phyloP scores from a whole-genome alignment of 1,140 invertebrate genomes.

The Phenacoccus solenopsis region DNA sequence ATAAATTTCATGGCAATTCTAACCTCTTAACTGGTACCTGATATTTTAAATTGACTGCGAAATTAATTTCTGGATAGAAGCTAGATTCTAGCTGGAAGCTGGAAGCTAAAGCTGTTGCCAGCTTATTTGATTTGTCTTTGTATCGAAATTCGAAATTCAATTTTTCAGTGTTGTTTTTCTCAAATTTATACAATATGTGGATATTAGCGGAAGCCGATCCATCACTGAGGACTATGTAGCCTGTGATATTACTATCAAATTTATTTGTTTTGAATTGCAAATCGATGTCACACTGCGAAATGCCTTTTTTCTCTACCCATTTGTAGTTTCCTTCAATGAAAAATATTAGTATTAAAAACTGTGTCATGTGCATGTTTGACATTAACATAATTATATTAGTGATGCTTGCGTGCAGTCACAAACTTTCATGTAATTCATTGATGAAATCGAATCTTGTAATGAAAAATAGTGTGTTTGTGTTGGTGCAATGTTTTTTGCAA shows the following conservation, averaged over 20 bases:
- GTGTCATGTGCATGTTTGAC: neutral
- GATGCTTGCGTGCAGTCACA: too few species aligned
- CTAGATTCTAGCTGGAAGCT: constrained; percentile 52
- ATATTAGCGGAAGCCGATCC: constrained; percentile 42
- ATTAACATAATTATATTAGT: neutral
- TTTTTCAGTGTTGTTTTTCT: constrained; percentile 45
- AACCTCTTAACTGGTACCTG: constrained; percentile 35
- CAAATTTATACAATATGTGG: constrained; percentile 52
- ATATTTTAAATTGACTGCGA: constrained; percentile 49
- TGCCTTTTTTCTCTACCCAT: constrained; percentile 47
- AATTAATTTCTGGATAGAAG: constrained; percentile 61
- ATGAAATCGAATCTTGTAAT: too few species aligned
- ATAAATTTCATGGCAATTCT: neutral
- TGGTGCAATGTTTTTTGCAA: too few species aligned
- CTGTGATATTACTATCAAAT: constrained; percentile 47
- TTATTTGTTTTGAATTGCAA: constrained; percentile 54
- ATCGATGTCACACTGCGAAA: constrained; percentile 53
- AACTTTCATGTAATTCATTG: too few species aligned
- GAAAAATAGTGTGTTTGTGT: too few species aligned
- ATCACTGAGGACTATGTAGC: constrained; percentile 46
- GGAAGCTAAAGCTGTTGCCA: constrained; percentile 42
- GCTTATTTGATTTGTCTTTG: constrained; percentile 47
- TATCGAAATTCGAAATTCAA: constrained; percentile 50
- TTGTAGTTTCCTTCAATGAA: constrained; percentile 36
- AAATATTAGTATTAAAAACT: constrained; percentile 26